Conservation (phyloP, 2,797 vertebrate genomes). For the Helicolenus hilgendorfi region DNA sequence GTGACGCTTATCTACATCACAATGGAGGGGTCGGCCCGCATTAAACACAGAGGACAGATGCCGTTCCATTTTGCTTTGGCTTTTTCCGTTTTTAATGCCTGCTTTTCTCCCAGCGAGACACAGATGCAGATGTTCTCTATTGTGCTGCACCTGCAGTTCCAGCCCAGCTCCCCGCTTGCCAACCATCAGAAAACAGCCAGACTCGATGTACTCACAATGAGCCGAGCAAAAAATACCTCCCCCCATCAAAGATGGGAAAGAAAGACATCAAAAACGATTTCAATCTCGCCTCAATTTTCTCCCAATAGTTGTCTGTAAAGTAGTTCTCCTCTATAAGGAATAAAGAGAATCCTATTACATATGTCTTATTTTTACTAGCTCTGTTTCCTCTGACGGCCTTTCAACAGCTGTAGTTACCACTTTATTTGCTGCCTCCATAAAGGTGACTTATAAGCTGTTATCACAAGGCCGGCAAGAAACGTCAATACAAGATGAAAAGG, state of each 20-base stretch:
- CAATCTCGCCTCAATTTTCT: constrained; percentile 72
- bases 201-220: constrained; percentile 36
- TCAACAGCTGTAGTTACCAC: constrained; percentile 80
- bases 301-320: constrained; percentile 73
- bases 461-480: constrained; percentile 79
- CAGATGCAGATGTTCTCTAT: constrained; percentile 81
- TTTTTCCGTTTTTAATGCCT: constrained; percentile 73
- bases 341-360: constrained; percentile 81
- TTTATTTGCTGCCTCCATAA: constrained; percentile 87
- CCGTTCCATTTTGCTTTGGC: constrained; percentile 73
- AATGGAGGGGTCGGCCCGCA: constrained; percentile 72
- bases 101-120: constrained; percentile 36
- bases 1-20: constrained; percentile 82
- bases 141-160: constrained; percentile 84
- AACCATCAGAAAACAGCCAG: constrained; percentile 59
- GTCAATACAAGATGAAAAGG: constrained; percentile 90
- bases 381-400: constrained; percentile 74
- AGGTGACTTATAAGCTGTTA: constrained; percentile 89
- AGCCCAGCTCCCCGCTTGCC: constrained; percentile 52
- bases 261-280: constrained; percentile 76
- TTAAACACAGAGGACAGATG: constrained; percentile 83
- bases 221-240: constrained; percentile 1
- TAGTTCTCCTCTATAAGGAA: constrained; percentile 61
- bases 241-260: constrained; percentile 51
- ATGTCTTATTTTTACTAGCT: constrained; percentile 84